A percentile compares a stretch with the other conserved stretches of the same genome.
Evolutionary conservation across 1,140 invertebrate genomes (phyloP).

Genomic region (Heliothis subflexa): DNA sequence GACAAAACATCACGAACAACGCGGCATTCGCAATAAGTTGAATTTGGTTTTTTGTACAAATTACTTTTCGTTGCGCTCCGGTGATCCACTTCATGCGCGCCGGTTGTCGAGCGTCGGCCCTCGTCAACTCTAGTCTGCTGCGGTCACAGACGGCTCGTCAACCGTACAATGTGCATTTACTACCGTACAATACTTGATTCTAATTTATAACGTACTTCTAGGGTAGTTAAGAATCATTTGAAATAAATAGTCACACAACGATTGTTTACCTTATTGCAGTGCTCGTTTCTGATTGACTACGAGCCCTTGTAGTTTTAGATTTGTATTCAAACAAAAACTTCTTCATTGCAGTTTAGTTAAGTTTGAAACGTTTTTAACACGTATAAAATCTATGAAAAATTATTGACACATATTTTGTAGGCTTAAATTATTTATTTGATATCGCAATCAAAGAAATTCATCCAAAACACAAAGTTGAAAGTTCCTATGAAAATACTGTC

Average conservation of each 20-base stretch:
- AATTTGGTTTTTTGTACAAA: slow-evolving; percentile 86
- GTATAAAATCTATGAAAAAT: slow-evolving; percentile 9
- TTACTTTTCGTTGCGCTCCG: slow-evolving; percentile 85
- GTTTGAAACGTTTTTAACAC: slow-evolving; percentile 2
- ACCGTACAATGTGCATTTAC: slow-evolving; percentile 53
- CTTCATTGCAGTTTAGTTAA: slow-evolving; percentile 62
- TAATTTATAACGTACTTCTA: slow-evolving; percentile 42
- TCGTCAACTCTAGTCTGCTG: slow-evolving; percentile 63
- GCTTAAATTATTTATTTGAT: background rate
- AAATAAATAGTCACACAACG: slow-evolving; percentile 43
- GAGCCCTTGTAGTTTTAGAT: slow-evolving; percentile 49
- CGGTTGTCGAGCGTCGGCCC: slow-evolving; percentile 64
- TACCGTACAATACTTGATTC: slow-evolving; percentile 47
- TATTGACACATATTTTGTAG: slow-evolving; percentile 11
- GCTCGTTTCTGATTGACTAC: slow-evolving; percentile 63
- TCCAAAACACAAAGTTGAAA: background rate
- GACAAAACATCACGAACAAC: slow-evolving; percentile 85
- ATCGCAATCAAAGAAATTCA: background rate
- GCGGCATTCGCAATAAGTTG: slow-evolving; percentile 83
- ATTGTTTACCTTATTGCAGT: slow-evolving; percentile 64
- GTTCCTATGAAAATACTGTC: background rate
- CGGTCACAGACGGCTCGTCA: slow-evolving; percentile 59
- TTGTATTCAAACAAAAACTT: slow-evolving; percentile 82
- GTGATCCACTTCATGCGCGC: slow-evolving; percentile 81
- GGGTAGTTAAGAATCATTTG: slow-evolving; percentile 53